Evolutionary conservation across 2,113 vertebrate genomes (phyloP), one percentile per base, ranked within the genome.

Genomic region (Cisticola juncidis): DNA sequence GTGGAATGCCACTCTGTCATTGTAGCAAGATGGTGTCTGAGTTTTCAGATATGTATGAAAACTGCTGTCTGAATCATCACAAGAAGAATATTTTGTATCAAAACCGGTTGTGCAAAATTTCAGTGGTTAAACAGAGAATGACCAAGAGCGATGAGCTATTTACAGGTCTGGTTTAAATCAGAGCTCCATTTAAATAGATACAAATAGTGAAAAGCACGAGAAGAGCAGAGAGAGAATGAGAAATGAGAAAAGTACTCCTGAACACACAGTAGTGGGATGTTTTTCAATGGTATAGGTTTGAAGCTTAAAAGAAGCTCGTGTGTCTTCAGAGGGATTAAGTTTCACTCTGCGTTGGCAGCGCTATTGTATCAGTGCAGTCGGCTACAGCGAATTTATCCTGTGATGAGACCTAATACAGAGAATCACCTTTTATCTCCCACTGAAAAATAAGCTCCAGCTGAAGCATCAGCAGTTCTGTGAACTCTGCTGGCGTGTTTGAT

Each of bases 151-250:
- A 81, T 90, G 86, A 69, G 44, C 96, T 91, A 66, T 85, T 92
- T 92, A 84, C 51, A 81, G 90, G 84, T 95, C 82, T 87, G 92
- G 95, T 97, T 97, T 86, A 97, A 95, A 95, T 96, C 95, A 91
- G 61, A 65, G 62, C 83, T 79, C 47, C 14, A 13, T 95, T 94
- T 66, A 42, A 78, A 91, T 88, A 94, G 89, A 86, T 79, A 64
- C 60, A 90, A 92, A 72, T 33, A 93, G 36, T 28, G 33, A 77
- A 94, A 94, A 94, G 44, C 69, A 80, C 95, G 90, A 87, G 81
- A 66, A 93, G 79, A 96, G 91, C 56, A 94, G 80, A 94, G 97
- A n/a, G n/a, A n/a, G n/a, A n/a, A n/a, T n/a, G n/a, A n/a, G n/a
- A n/a, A 81, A 81, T 48, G 61, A 89, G 96, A 94, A 96, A 94